Evolutionary conservation across 37 sponge, comb jelly and placozoan genomes (phyloP).

Genomic region (Beroe ovata): DNA sequence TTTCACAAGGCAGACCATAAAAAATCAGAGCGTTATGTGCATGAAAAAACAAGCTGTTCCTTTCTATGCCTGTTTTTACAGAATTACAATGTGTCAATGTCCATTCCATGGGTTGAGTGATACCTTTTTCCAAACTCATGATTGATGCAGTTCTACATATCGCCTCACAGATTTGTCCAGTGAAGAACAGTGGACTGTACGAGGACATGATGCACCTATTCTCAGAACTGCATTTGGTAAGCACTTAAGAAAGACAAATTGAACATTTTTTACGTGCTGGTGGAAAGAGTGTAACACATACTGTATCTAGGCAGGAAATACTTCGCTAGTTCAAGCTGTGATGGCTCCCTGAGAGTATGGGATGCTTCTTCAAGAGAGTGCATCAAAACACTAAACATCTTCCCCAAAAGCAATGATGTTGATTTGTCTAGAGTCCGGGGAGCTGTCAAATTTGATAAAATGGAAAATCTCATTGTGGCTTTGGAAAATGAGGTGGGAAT

Average conservation of each 20-base stretch:
- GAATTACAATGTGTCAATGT: too few relatives aligned
- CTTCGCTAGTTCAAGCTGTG: constrained; percentile 59
- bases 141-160: too few relatives aligned
- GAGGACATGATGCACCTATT: constrained; percentile 33
- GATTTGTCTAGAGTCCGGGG: constrained; percentile 35
- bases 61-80: too few relatives aligned
- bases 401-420: constrained; percentile 33
- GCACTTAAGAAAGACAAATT: too few relatives aligned
- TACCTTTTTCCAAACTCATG: too few relatives aligned
- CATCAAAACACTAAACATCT: constrained; percentile 7
- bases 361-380: not conserved
- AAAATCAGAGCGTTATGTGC: too few relatives aligned
- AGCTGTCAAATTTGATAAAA: constrained; percentile 18
- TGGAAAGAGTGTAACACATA: too few relatives aligned
- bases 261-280: too few relatives aligned
- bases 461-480: constrained; percentile 33
- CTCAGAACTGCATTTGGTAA: constrained; percentile 56
- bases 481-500: constrained; percentile 40
- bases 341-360: constrained; percentile 28
- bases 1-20: not conserved
- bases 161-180: constrained; percentile 23
- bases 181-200: constrained; percentile 37
- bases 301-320: constrained; percentile 13
- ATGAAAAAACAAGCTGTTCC: too few relatives aligned
- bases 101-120: too few relatives aligned